Evolutionary conservation across 37 sponge, comb jelly and placozoan species (phyloP).

Genomic region (Geodia barretti): DNA sequence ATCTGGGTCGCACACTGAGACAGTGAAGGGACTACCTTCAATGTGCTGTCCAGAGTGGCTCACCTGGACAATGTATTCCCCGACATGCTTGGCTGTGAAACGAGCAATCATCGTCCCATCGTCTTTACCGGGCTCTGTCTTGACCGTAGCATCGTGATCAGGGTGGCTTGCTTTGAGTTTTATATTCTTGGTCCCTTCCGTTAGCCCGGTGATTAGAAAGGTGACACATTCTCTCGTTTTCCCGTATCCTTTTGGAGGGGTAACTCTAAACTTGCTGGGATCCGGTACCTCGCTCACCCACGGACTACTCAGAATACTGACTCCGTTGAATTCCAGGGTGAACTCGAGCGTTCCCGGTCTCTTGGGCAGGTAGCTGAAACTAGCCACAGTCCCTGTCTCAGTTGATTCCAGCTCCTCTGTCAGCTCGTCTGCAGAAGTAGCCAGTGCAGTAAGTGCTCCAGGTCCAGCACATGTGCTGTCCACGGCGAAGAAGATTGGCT

Average conservation of each 20-base stretch:
- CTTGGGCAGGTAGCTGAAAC: conserved; percentile 33
- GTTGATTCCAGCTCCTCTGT: conserved; percentile 25
- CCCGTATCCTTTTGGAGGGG: conserved; percentile 52
- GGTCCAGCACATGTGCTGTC: conserved; percentile 43
- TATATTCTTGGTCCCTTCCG: conserved; percentile 21
- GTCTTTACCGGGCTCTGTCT: conserved; percentile 45
- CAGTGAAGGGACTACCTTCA: conserved; percentile 78
- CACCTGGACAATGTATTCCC: conserved; percentile 71
- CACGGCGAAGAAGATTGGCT: conserved; percentile 62
- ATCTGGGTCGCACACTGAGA: conserved; percentile 62
- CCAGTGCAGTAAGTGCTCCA: conserved; percentile 2
- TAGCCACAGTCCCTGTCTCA: conserved; percentile 10
- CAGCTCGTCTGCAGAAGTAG: not conserved
- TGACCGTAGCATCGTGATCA: conserved; percentile 56
- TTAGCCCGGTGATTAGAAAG: conserved; percentile 65
- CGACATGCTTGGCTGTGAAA: conserved; percentile 65
- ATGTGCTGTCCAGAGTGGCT: conserved; percentile 50
- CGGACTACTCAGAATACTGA: conserved; percentile 24
- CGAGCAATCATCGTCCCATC: conserved; percentile 15
- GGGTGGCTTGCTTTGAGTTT: conserved; percentile 44
- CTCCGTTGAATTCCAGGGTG: conserved; percentile 37
- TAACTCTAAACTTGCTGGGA: conserved; percentile 41
- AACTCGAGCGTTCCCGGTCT: conserved; percentile 52
- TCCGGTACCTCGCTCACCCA: conserved; percentile 31
- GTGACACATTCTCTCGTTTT: conserved; percentile 53